Evolutionary conservation across 2,888 invertebrate species (phyloP).

Genomic region (Amiota mariae): DNA sequence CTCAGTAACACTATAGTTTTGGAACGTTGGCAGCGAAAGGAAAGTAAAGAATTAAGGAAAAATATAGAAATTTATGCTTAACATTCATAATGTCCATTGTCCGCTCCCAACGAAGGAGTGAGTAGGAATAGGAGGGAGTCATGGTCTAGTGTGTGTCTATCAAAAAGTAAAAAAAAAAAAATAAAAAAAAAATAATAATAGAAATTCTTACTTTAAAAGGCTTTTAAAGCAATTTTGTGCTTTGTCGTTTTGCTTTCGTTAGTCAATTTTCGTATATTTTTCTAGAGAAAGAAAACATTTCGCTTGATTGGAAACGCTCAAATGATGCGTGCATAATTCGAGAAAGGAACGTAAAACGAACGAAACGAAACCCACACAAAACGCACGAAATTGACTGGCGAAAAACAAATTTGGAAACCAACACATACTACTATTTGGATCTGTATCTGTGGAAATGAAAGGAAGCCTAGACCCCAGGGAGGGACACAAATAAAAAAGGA

Average conservation of each 20-base stretch:
- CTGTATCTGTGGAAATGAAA: too few relatives aligned
- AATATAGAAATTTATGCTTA: constrained; percentile 36
- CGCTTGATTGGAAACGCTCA: constrained; percentile 67
- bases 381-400: constrained; percentile 32
- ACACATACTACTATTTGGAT: background rate
- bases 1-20: too few relatives aligned
- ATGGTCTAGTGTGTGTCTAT: too few relatives aligned
- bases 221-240: constrained; percentile 25
- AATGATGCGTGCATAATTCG: constrained; percentile 67
- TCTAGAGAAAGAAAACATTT: constrained; percentile 56
- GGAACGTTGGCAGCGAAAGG: background rate
- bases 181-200: too few relatives aligned
- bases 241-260: constrained; percentile 11
- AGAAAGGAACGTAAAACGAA: constrained; percentile 48
- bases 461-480: too few relatives aligned
- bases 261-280: constrained; percentile 14
- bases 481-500: background rate
- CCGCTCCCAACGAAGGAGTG: constrained; percentile 20
- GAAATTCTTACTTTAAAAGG: constrained; percentile 50
- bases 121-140: too few relatives aligned
- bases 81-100: constrained; percentile 37
- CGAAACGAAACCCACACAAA: constrained; percentile 25
- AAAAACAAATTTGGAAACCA: constrained; percentile 33
- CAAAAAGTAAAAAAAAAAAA: too few relatives aligned
- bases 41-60: too few relatives aligned